phyloP scores from a whole-genome alignment of 2,888 invertebrate species.

The Synergus umbraculus region DNA sequence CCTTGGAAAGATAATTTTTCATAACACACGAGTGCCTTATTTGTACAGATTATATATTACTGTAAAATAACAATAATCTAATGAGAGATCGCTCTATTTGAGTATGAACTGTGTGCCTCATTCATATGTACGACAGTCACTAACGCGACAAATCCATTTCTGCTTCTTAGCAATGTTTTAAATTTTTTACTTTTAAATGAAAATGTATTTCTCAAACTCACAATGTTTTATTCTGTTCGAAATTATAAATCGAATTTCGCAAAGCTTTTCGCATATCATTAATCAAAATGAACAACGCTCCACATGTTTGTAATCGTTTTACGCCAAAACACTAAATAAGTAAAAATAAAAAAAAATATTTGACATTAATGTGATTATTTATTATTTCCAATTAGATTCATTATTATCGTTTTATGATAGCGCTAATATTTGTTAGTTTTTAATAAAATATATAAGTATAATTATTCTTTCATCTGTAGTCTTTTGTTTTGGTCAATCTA shows the following conservation, averaged over 20 bases:
- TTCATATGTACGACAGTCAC: conserved; percentile 5
- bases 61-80: conserved; percentile 71
- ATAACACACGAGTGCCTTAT: conserved; percentile 73
- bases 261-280: conserved; percentile 26
- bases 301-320: conserved; percentile 39
- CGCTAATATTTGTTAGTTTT: too few relatives aligned
- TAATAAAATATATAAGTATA: not conserved
- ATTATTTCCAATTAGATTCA: not conserved
- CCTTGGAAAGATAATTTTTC: conserved; percentile 58
- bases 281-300: conserved; percentile 23
- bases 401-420: too few relatives aligned
- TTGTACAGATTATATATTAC: conserved; percentile 75
- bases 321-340: conserved; percentile 35
- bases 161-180: not conserved
- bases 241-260: conserved; percentile 13
- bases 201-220: not conserved
- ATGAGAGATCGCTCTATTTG: conserved; percentile 57
- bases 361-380: conserved; percentile 29
- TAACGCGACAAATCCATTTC: conserved; percentile 14
- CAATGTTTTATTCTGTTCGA: not conserved
- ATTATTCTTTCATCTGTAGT: not conserved
- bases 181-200: conserved; percentile 17
- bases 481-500: not conserved
- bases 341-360: conserved; percentile 35
- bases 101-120: conserved; percentile 7